Conservation (phyloP, 2,888 invertebrate genomes). For the Callyntrura sp. region DNA sequence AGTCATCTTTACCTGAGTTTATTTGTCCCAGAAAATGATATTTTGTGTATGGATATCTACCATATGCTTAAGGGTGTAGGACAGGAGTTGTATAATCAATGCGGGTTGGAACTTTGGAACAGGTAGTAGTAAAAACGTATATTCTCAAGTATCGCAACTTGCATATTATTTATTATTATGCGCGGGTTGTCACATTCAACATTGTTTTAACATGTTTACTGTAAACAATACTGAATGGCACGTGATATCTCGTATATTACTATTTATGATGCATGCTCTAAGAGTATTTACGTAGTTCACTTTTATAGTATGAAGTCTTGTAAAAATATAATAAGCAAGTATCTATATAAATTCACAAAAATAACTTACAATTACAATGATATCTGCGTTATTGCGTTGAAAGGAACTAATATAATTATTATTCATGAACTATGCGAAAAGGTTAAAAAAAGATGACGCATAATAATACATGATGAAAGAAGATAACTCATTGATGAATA, state of each 20-base stretch:
- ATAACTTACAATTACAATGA: neutral
- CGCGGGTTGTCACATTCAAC: neutral
- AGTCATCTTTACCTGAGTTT: too few species aligned
- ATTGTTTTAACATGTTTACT: neutral
- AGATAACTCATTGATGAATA: neutral
- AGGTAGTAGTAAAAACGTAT: neutral
- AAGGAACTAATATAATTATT: neutral
- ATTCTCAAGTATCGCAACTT: neutral
- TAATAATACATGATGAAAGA: neutral
- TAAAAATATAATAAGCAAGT: neutral
- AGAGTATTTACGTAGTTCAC: conserved; percentile 58
- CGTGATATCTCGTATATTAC: conserved; percentile 53
- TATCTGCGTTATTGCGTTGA: conserved; percentile 1
- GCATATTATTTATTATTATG: neutral
- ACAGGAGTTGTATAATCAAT: neutral
- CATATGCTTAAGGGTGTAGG: neutral
- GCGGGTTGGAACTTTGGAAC: neutral
- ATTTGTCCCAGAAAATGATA: neutral
- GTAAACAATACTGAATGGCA: conserved; percentile 61
- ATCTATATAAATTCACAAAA: neutral
- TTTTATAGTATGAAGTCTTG: conserved; percentile 36
- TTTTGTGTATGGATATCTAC: neutral
- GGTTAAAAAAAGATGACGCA: neutral
- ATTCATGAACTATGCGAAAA: neutral
- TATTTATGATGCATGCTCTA: conserved; percentile 52